Evolutionary conservation across 2,888 invertebrate genomes (phyloP).

Genomic region (Temnothorax ravouxi): DNA sequence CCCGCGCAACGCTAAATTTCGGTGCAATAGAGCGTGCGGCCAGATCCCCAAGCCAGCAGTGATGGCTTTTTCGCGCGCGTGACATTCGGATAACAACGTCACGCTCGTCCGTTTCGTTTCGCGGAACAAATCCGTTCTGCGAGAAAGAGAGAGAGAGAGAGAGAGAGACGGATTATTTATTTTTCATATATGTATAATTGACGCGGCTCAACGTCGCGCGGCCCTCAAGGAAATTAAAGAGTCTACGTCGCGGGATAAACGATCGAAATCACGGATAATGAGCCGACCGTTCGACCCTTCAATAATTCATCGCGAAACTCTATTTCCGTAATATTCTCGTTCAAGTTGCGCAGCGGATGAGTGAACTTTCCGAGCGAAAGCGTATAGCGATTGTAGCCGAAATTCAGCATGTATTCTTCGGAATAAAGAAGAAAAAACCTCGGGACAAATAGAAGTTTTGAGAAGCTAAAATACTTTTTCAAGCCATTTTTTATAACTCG

Average conservation of each 20-base stretch:
- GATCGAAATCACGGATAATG: conserved; percentile 9
- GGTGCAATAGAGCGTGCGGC: conserved; percentile 49
- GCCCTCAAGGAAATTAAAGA: conserved; percentile 37
- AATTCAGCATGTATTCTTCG: background rate
- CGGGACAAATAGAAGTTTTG: background rate
- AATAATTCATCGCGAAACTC: conserved; percentile 11
- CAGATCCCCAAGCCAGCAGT: conserved; percentile 31
- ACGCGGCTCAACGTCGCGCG: conserved; percentile 27
- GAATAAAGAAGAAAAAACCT: background rate
- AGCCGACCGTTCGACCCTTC: background rate
- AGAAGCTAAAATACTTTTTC: background rate
- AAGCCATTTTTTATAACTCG: background rate
- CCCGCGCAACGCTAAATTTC: conserved; percentile 42
- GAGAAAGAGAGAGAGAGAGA: background rate
- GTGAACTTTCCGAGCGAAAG: background rate
- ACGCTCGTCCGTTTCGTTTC: conserved; percentile 45
- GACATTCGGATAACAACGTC: conserved; percentile 55
- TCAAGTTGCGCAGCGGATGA: background rate
- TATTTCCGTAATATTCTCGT: conserved; percentile 24
- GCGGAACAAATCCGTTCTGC: conserved; percentile 37
- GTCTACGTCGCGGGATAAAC: background rate
- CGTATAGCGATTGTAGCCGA: background rate
- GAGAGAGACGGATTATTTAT: conserved; percentile 47
- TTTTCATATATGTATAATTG: conserved; percentile 46
- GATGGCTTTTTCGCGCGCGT: conserved; percentile 47